These are phyloP conservation scores for Podarcis cretensis DNA, from an alignment of 2,113 vertebrate genomes.

Conservation along the genomic window DNA sequence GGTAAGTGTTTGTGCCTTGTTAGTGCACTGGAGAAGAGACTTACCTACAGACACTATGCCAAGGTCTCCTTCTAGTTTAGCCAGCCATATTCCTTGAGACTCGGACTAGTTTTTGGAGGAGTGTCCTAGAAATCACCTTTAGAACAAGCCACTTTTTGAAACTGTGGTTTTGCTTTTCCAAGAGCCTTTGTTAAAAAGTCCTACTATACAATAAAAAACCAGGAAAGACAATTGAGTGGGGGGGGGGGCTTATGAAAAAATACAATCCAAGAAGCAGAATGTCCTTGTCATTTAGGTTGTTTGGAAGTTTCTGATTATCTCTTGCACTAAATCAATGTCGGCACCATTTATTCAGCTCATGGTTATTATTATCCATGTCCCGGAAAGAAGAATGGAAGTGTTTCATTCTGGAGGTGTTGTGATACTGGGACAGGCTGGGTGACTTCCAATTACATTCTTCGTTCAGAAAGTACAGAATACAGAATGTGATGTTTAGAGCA, in stretches of 20 bases:
- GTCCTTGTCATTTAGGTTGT: not conserved
- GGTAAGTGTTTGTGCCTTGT: no score
- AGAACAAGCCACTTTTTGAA: not conserved
- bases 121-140: not conserved
- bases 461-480: no score
- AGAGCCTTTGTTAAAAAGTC: not conserved
- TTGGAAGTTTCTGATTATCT: not conserved
- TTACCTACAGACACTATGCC: no score
- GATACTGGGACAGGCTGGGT: no score
- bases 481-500: no score
- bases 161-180: not conserved
- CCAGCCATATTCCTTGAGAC: no score
- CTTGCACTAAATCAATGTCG: slow-evolving; percentile 14
- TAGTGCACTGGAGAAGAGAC: no score
- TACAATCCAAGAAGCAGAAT: slow-evolving; percentile 15
- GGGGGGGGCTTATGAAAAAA: not conserved
- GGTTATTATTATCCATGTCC: slow-evolving; percentile 8
- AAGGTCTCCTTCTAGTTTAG: no score
- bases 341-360: slow-evolving; percentile 18
- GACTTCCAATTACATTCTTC: no score
- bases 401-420: not conserved
- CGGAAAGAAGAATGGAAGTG: slow-evolving; percentile 11
- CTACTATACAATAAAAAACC: not conserved
- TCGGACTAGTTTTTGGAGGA: no score
- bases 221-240: not conserved